phyloP scores from a whole-genome alignment of 2,797 vertebrate species.

The Todus mexicanus region DNA sequence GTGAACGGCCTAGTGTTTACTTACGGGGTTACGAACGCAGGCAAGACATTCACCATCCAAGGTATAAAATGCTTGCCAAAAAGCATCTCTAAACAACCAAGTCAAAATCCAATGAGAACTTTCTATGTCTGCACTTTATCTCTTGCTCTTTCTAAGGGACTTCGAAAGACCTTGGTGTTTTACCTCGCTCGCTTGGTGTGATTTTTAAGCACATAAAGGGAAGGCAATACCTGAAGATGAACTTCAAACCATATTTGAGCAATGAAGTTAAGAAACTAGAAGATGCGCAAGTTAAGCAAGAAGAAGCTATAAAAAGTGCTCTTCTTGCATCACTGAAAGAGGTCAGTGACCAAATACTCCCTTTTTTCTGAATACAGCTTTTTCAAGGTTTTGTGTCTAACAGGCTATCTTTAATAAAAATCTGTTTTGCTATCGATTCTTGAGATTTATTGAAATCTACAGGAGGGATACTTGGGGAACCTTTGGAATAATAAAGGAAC shows the following conservation, averaged over 20 bases:
- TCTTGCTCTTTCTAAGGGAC: slow-evolving; percentile 72
- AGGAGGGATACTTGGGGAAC: neutral
- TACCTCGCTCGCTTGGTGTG: slow-evolving; percentile 82
- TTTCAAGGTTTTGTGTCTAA: neutral
- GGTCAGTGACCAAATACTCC: slow-evolving; percentile 61
- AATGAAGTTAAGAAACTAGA: slow-evolving; percentile 79
- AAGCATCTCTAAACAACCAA: neutral
- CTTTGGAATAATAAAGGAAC: neutral
- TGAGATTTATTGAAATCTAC: neutral
- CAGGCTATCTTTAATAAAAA: neutral
- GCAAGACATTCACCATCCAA: slow-evolving; percentile 93
- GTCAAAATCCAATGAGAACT: neutral
- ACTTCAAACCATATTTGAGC: slow-evolving; percentile 85
- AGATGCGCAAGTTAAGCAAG: slow-evolving; percentile 79
- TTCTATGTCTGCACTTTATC: neutral
- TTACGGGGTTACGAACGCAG: slow-evolving; percentile 92
- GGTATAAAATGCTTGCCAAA: slow-evolving; percentile 65
- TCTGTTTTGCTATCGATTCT: neutral
- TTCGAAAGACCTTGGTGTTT: slow-evolving; percentile 83
- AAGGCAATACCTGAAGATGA: slow-evolving; percentile 80
- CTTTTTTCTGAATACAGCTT: neutral
- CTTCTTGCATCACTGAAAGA: slow-evolving; percentile 83
- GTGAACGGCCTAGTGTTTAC: slow-evolving; percentile 86
- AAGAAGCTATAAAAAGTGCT: slow-evolving; percentile 76
- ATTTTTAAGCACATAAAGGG: slow-evolving; percentile 78